Evolutionary conservation across 1,140 invertebrate species (phyloP), one percentile per base, ranked within the genome.

Genomic region (Heliothis virescens): DNA sequence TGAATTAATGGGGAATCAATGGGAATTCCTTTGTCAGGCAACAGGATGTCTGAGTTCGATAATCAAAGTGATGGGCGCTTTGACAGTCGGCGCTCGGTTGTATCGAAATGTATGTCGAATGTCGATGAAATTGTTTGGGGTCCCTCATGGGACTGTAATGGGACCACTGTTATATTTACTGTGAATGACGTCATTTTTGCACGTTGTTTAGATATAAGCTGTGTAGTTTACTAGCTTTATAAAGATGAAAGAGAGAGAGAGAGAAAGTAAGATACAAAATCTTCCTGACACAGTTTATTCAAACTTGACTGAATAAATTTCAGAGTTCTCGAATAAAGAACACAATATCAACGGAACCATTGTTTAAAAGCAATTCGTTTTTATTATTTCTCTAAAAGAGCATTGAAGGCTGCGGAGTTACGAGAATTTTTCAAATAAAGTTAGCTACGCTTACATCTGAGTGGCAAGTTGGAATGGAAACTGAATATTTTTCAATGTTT

Each of bases 1-100:
- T 59, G 52, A 63, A 63, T 73, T 79, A 79, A 79, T 79, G 21
- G 53, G 55, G 59, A 79, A 79, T 79, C 67, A 63, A 79, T 79
- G 47, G 41, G 59, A 73, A 71, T 63, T 12, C 69, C 50, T 72
- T 73, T 79, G 67, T 72, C 47, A 63, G 62, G 57, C 63, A 78
- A 57, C 13, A 60, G 16, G 34, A 75, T 52, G 59, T 26, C 47
- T n/a, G 60, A 65, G 18, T 76, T 65, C 60, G 53, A 76, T 76
- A 76, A 76, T 76, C 74, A 76, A 76, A 76, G 74, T 75, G 48
- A 65, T 16, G 60, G 18, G 47, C 1, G 60, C 67, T 71, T 71
- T 71, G 67, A 52, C 7, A 53, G 2, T 9, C n/a, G 62, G 9
- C 11, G 41, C 11, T 12, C 12, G 11, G 29, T 73, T 59, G 53